Evolutionary conservation across 2,113 vertebrate genomes (phyloP).

Genomic region (Ammodytes dubius): DNA sequence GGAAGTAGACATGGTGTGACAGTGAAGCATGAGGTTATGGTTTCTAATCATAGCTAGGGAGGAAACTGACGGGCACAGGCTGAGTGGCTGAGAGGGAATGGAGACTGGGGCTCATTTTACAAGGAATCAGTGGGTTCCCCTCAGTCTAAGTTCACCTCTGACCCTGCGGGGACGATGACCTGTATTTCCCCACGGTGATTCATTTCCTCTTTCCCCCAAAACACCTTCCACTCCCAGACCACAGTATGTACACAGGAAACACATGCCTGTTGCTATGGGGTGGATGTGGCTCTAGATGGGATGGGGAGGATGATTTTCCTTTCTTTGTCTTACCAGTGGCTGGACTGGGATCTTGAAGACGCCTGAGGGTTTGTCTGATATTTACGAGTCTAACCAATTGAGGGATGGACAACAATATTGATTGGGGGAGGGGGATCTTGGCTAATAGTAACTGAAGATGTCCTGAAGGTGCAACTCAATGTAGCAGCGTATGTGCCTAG

Average conservation of each 20-base stretch:
- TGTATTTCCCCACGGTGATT: conserved; percentile 66
- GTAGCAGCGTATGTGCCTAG: conserved; percentile 2
- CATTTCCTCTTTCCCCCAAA: conserved; percentile 65
- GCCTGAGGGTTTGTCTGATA: conserved; percentile 41
- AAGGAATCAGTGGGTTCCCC: conserved; percentile 36
- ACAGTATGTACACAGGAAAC: conserved; percentile 50
- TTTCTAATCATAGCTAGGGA: conserved; percentile 78
- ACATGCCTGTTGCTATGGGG: conserved; percentile 63
- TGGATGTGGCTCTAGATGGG: background rate
- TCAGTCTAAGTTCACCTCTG: conserved; percentile 51
- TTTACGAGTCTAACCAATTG: conserved; percentile 40
- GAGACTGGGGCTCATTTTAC: conserved; percentile 52
- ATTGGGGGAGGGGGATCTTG: conserved; percentile 15
- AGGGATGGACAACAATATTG: conserved; percentile 42
- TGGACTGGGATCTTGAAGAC: conserved; percentile 14
- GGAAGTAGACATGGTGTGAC: conserved; percentile 69
- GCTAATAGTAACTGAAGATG: conserved; percentile 22
- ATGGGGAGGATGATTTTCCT: background rate
- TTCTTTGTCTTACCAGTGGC: background rate
- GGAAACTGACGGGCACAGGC: conserved; percentile 39
- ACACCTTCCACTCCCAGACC: conserved; percentile 13
- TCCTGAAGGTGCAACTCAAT: conserved; percentile 46
- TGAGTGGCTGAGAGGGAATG: conserved; percentile 28
- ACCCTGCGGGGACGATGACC: conserved; percentile 56
- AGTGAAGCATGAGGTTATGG: conserved; percentile 80